These are phyloP conservation scores for Leptobrachium leishanense DNA, from an alignment of 2,113 vertebrate genomes.

Conservation along the genomic window DNA sequence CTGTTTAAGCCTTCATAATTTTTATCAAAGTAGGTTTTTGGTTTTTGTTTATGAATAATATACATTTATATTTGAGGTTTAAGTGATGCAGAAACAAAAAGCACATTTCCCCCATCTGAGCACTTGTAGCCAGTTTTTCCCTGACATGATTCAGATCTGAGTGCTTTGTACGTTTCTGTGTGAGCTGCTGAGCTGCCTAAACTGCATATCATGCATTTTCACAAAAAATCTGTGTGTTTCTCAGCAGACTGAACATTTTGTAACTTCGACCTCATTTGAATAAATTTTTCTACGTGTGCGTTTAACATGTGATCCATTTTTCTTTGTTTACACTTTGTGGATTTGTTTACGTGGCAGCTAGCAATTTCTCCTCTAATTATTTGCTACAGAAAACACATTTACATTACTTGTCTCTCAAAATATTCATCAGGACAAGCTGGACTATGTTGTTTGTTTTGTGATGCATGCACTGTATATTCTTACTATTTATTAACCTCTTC, in stretches of 20 bases:
- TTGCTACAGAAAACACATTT: no score
- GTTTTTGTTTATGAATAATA: background rate
- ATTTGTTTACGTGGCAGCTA: no score
- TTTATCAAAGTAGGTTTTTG: background rate
- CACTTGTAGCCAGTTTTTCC: constrained; percentile 50
- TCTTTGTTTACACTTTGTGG: no score
- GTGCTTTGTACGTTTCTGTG: constrained; percentile 11
- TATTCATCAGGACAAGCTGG: no score
- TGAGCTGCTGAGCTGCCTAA: constrained; percentile 15
- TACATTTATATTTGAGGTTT: background rate
- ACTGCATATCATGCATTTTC: constrained; percentile 37
- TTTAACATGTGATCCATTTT: constrained; percentile 24
- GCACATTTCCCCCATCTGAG: constrained; percentile 51
- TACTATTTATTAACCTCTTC: no score
- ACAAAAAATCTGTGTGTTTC: constrained; percentile 11
- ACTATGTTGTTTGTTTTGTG: no score
- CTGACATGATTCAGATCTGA: constrained; percentile 39
- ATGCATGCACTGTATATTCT: no score
- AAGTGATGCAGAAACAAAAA: constrained; percentile 39
- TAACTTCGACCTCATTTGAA: constrained; percentile 27
- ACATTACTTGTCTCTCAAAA: no score
- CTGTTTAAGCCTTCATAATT: constrained; percentile 14
- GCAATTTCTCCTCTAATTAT: no score
- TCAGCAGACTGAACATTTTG: constrained; percentile 27
- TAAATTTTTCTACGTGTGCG: background rate